phyloP scores from a whole-genome alignment of 2,113 vertebrate genomes.

The Varanus salvator region DNA sequence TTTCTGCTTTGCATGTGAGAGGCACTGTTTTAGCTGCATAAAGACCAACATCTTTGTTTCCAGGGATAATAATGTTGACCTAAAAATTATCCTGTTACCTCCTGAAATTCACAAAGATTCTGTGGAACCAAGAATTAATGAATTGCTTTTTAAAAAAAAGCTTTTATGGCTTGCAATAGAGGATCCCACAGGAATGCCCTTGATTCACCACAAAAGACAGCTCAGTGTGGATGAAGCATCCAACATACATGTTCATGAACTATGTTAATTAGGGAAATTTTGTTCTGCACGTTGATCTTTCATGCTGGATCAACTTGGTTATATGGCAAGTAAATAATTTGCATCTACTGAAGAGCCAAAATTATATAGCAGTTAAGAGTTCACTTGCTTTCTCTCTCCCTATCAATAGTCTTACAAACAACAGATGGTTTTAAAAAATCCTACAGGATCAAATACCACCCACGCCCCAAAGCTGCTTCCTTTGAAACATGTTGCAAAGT shows the following conservation, averaged over 20 bases:
- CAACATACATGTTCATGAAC: background rate
- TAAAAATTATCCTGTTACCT: background rate
- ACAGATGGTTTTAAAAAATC: conserved; percentile 23
- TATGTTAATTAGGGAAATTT: background rate
- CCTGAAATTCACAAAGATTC: background rate
- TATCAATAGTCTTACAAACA: conserved; percentile 14
- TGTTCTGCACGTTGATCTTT: background rate
- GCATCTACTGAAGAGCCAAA: background rate
- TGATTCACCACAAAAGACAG: background rate
- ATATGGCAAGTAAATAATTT: background rate
- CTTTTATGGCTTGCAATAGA: background rate
- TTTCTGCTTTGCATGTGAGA: too few species aligned
- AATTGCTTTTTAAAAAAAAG: background rate
- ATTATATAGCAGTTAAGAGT: background rate
- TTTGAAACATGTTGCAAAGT: conserved; percentile 13
- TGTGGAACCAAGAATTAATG: background rate
- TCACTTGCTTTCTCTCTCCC: conserved; percentile 1
- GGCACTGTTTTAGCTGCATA: too few species aligned
- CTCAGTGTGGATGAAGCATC: background rate
- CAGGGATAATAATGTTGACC: background rate
- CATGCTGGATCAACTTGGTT: background rate
- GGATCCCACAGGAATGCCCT: background rate
- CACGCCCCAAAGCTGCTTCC: conserved; percentile 29
- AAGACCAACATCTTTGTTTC: too few species aligned
- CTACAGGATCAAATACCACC: conserved; percentile 21